phyloP scores from a whole-genome alignment of 2,113 vertebrate genomes.

The Chaetorhynchus papuensis region DNA sequence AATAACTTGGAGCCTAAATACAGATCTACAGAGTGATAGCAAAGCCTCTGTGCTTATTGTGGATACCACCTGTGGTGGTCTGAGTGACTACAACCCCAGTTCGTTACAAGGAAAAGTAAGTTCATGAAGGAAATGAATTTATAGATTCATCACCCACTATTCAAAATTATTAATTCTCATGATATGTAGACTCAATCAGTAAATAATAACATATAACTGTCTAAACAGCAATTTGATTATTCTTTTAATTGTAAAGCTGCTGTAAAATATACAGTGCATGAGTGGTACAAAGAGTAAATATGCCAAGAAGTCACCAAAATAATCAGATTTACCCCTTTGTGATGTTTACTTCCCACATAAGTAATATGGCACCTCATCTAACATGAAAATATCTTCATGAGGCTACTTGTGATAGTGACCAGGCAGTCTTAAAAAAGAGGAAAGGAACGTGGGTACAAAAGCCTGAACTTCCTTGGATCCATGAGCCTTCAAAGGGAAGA shows the following conservation, averaged over 20 bases:
- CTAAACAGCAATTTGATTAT: not conserved
- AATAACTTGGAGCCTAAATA: not conserved
- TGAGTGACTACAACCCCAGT: rapidly evolving
- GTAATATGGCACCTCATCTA: not conserved
- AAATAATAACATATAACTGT: not conserved
- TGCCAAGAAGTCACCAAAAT: not conserved
- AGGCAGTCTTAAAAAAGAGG: not conserved
- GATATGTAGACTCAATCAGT: not conserved
- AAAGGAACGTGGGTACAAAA: not conserved
- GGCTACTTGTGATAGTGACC: not conserved
- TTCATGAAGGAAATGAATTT: not conserved
- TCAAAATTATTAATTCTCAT: not conserved
- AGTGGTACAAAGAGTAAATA: not conserved
- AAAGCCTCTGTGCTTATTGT: not conserved
- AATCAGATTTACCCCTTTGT: not conserved
- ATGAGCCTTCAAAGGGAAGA: not conserved
- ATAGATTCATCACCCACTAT: not conserved
- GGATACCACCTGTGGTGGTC: not conserved
- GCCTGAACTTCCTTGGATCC: not conserved
- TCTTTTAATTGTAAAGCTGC: not conserved
- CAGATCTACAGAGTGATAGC: not conserved
- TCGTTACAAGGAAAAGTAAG: not conserved
- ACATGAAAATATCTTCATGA: not conserved
- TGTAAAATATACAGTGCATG: not conserved
- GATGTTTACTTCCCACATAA: not conserved